Evolutionary conservation across 2,888 invertebrate genomes (phyloP), one percentile per base, ranked within the genome.

Genomic region (Apodemia mormo): DNA sequence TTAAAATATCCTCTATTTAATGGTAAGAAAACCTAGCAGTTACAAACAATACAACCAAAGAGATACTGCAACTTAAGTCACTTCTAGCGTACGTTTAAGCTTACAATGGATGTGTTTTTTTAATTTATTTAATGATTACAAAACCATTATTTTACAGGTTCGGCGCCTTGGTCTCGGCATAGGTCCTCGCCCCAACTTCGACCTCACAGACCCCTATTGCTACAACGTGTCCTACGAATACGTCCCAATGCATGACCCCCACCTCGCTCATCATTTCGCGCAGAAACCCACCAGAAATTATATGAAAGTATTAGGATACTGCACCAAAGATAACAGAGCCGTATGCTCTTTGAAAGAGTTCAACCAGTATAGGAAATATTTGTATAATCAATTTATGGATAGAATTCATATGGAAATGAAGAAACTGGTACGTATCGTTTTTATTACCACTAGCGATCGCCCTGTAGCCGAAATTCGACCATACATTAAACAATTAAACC

Each of bases 301-400:
- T 43, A 87, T 95, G 84, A 90, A 91, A 61, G 73, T 83, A 12
- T 91, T 94, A 5, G 95, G 95, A 1, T 94, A 91, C 77, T 94
- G 95, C 73, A 95, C 95, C 0, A 85, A 90, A 22, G 90, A 94
- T 33, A 94, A 94, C 1, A 89, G 95, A 68, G 95, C 95, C 0
- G 93, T 95, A 1, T 96, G 96, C 80, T 94, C 94, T 1, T 81
- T 95, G 29, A 94, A 94, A 73, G 95, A 95, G 76, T 95, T 95
- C 80, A 96, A 95, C 79, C 92, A 94, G 73, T 95, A 95, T 85
- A 93, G 95, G 69, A 93, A 94, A 74, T 94, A 94, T 75, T 81
- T 95, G 68, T 94, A 94, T 75, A 94, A 94, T 72, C 90, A 91
- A 29, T 94, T 94, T 73, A 89, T 94, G 83, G 94, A 94, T 70